Percentiles rank a stretch among this genome's conserved stretches.
Conservation (phyloP, 2,888 invertebrate genomes). For the Cordilura impudica region DNA sequence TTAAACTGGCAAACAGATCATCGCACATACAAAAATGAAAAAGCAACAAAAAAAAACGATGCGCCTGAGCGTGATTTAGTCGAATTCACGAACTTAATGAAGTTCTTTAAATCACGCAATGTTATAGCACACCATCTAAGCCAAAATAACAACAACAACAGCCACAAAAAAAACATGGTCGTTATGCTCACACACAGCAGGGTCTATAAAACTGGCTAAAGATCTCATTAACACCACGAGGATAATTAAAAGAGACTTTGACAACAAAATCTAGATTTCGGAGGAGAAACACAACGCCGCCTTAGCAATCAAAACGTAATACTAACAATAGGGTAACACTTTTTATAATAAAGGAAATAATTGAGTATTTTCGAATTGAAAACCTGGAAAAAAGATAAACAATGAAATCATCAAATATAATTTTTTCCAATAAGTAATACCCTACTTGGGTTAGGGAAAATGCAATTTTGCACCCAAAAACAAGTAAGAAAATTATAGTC, state of each 20-base stretch:
- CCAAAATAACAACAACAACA: conserved; percentile 23
- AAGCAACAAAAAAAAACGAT: conserved; percentile 20
- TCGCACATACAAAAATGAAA: not conserved
- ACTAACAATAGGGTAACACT: not conserved
- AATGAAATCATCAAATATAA: too few species aligned
- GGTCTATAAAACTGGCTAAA: conserved; percentile 67
- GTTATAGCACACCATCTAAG: conserved; percentile 68
- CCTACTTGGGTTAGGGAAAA: too few species aligned
- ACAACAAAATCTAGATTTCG: conserved; percentile 73
- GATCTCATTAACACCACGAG: conserved; percentile 77
- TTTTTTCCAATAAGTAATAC: too few species aligned
- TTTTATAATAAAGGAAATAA: too few species aligned
- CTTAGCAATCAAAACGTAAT: not conserved
- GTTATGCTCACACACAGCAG: conserved; percentile 43
- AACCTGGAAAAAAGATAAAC: too few species aligned
- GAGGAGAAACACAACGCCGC: conserved; percentile 20
- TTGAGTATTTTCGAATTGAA: too few species aligned
- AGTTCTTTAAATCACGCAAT: conserved; percentile 79
- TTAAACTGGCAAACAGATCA: conserved; percentile 49
- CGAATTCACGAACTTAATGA: conserved; percentile 79
- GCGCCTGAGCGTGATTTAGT: conserved; percentile 77
- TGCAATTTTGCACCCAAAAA: too few species aligned
- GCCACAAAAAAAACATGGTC: not conserved
- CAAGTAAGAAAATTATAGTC: too few species aligned
- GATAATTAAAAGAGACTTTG: conserved; percentile 75